Evolutionary conservation across 1,140 invertebrate species (phyloP), one percentile per base, ranked within the genome.

Genomic region (Anoplophora glabripennis): DNA sequence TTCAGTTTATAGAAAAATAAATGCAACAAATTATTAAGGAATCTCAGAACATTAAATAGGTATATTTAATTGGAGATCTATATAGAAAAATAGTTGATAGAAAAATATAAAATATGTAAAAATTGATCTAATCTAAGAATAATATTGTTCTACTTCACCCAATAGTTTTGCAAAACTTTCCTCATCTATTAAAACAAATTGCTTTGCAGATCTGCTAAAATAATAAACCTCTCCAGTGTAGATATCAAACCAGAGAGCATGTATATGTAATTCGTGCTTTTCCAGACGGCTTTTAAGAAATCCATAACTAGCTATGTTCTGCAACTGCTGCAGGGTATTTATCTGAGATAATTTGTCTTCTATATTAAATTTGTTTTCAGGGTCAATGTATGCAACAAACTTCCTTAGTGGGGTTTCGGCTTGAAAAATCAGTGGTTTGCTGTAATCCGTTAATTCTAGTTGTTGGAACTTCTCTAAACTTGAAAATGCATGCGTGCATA

Each of bases 181-280:
- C 77, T 96, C 93, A 72, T 92, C 91, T 34, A 94, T 87, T 67
- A 92, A 80, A 8, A 94, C 81, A 78, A 94, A 95, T 63, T 79
- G 75, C 76, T 96, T 94, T 21, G 86, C 84, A 37, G 86, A 84
- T 60, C 90, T 81, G 71, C 92, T 95, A 69, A 96, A 96, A 71
- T 92, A 94, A 74, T 93, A 95, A 70, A 98, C 92, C 77, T 97
- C 92, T 3, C 94, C 95, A 0, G 92, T 96, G 70, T 96, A 96
- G 71, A 98, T 95, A 75, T 98, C 95, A 75, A 97, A 97, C 95
- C 95, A 98, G 3, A 98, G 78, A 0, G 94, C 93, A 72, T 96
- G 93, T 61, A 96, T 89, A 69, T 94, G 90, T 5, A 96, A 78
- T 72, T 93, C 83, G 67, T 93, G 87, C 17, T 82, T 83, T 74